Percentiles rank a stretch among this genome's conserved stretches.
phyloP scores from a whole-genome alignment of 2,113 vertebrate genomes.

The Pavo muticus region DNA sequence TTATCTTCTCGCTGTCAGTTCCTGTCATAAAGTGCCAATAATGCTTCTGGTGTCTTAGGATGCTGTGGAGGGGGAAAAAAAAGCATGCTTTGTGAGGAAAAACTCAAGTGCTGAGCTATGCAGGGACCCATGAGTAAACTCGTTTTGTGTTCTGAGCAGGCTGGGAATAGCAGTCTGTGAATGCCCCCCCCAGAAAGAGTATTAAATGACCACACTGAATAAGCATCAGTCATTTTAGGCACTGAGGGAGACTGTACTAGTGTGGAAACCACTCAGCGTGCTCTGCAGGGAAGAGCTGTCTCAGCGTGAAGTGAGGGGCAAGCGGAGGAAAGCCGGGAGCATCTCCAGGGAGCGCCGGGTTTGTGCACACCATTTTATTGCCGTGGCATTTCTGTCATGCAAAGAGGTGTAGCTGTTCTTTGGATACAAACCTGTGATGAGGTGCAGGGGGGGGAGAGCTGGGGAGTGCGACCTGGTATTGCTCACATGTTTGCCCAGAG shows the following conservation, averaged over 20 bases:
- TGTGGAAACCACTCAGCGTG: not conserved
- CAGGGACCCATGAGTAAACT: not conserved
- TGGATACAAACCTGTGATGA: not conserved
- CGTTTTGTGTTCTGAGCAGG: slow-evolving; percentile 2
- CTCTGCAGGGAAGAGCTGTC: not conserved
- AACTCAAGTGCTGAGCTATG: not conserved
- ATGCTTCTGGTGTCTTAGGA: slow-evolving; percentile 18
- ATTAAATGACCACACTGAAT: not conserved
- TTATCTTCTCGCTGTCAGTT: slow-evolving; percentile 1
- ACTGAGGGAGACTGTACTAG: not conserved
- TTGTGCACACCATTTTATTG: not conserved
- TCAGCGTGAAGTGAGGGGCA: not conserved
- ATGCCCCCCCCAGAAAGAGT: not conserved
- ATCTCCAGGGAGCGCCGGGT: not conserved
- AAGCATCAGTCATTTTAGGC: not conserved
- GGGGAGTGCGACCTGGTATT: not conserved
- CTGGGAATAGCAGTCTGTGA: not conserved
- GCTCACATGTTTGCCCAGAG: not conserved
- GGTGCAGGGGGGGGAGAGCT: not conserved
- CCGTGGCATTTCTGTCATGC: not conserved
- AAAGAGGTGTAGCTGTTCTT: accelerated
- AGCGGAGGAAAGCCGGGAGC: not conserved
- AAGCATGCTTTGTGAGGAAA: slow-evolving; percentile 15
- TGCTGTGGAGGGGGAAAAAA: not conserved
- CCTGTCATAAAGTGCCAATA: not conserved